Conservation (phyloP, 2,888 invertebrate genomes). For the Esperia sulphurella region DNA sequence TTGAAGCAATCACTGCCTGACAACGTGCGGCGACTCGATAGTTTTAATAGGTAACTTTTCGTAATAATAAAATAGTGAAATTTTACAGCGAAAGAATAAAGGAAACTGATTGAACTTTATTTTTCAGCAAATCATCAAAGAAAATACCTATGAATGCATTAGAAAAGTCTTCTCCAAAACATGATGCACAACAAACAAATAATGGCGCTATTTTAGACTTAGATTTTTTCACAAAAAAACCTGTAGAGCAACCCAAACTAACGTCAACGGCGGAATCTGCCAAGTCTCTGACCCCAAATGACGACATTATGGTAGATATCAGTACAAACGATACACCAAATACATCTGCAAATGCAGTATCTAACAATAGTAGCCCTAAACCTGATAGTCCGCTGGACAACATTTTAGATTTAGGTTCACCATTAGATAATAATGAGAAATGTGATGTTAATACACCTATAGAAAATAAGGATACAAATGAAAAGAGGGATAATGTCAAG, state of each 20-base stretch:
- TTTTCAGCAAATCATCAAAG: slow-evolving; percentile 67
- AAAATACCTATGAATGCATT: slow-evolving; percentile 84
- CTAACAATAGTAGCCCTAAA: slow-evolving; percentile 19
- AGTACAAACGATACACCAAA: slow-evolving; percentile 47
- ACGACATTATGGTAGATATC: slow-evolving; percentile 81
- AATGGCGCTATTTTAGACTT: slow-evolving; percentile 62
- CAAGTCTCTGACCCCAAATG: slow-evolving; percentile 26
- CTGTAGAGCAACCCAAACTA: slow-evolving; percentile 27
- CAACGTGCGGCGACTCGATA: slow-evolving; percentile 55
- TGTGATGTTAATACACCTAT: slow-evolving; percentile 23
- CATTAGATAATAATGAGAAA: slow-evolving; percentile 31
- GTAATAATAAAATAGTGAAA: slow-evolving; percentile 22
- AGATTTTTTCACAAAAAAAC: slow-evolving; percentile 70
- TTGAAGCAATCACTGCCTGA: slow-evolving; percentile 84
- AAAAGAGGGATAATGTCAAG: slow-evolving; percentile 27
- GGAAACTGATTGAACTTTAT: background rate
- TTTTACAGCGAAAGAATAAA: too few relatives aligned
- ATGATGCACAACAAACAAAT: slow-evolving; percentile 29
- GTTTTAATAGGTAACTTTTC: slow-evolving; percentile 47
- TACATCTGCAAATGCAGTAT: slow-evolving; percentile 20
- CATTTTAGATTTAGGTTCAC: slow-evolving; percentile 43
- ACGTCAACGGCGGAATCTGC: slow-evolving; percentile 15
- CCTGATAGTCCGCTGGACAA: slow-evolving; percentile 34
- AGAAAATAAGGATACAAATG: slow-evolving; percentile 34
- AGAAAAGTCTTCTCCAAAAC: slow-evolving; percentile 55